Base-by-base conservation (phyloP, 64 coral and sea anemone genomes). In the Pocillopora verrucosa region DNA sequence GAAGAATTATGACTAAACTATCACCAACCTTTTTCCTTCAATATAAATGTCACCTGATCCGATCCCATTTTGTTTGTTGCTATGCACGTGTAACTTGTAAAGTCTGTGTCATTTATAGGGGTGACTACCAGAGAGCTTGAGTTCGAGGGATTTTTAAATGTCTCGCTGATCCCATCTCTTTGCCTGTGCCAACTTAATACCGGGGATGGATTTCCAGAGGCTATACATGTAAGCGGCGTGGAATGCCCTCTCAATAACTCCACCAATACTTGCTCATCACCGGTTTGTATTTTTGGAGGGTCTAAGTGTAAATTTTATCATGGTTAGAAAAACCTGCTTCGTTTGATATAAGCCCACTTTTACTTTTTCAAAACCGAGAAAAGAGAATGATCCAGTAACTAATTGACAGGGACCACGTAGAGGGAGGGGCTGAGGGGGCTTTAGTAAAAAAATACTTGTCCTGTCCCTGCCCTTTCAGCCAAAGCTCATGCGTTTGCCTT, bases 11-110 rank as follows among this genome's bases (percentile, higher is more conserved):
- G 30, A 30, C 30, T 30, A 30, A 30, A 30, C 30, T 30, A 30
- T 30, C 30, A 67, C 25, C 56, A 24, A 24, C 81, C 81, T 84
- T 57, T 70, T 10, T 68, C 37, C 13, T 84, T 19, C 36, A 84
- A 20, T 9, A 13, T 17, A 6, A 70, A 84, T 51, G 81, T 25
- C 1, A 69, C 12, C 4, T 19, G 19, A 36, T 84, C 81, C 81
- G 62, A 84, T 69, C 81, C 81, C n/a, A 84, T 7, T 11, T 13
- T n/a, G 34, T 84, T 84, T 64, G 4, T 84, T 11, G 81, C 81
- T 24, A 36, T 84, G 81, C 81, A 84, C 5, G 56, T 64, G 56
- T 69, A 84, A 22, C 64, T 36, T 10, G 63, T 64, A 56, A 70
- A 84, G 38, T 84, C 81, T 5, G 41, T 22, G 14, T 84, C 37